phyloP scores from a whole-genome alignment of 2,888 invertebrate genomes.

The Campoplex capitator region DNA sequence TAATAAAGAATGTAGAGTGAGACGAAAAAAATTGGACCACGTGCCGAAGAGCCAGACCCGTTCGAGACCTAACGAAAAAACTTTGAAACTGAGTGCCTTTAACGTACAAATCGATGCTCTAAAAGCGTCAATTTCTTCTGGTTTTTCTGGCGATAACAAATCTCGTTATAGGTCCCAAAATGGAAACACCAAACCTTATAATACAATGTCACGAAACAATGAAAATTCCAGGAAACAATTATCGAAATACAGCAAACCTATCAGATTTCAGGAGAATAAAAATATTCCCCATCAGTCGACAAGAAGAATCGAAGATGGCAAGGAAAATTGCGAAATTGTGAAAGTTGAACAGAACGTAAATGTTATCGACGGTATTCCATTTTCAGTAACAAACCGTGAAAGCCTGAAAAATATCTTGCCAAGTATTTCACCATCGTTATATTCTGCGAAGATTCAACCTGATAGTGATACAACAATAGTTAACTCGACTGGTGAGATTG shows the following conservation, averaged over 20 bases:
- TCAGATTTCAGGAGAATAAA: conserved; percentile 5
- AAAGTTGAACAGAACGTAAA: conserved; percentile 59
- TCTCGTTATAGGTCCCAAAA: conserved; percentile 14
- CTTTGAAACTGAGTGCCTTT: conserved; percentile 49
- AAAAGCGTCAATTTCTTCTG: conserved; percentile 50
- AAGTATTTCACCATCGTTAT: conserved; percentile 2
- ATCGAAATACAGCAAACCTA: conserved; percentile 47
- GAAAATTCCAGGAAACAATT: conserved; percentile 30
- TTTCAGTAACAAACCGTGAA: not conserved
- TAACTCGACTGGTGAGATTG: not conserved
- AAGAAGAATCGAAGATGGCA: conserved; percentile 36
- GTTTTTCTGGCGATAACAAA: conserved; percentile 51
- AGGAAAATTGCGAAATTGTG: conserved; percentile 50
- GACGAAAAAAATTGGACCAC: conserved; percentile 11
- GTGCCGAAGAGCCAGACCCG: conserved; percentile 9
- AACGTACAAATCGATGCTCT: conserved; percentile 51
- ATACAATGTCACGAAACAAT: not conserved
- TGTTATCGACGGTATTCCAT: conserved; percentile 11
- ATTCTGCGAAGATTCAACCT: not conserved
- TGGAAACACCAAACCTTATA: not conserved
- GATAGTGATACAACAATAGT: not conserved
- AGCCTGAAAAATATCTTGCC: conserved; percentile 18
- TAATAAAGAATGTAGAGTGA: not conserved
- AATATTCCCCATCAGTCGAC: not conserved
- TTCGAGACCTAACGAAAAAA: conserved; percentile 29